A percentile compares a stretch with the other conserved stretches of the same genome.
phyloP scores from a whole-genome alignment of 2,113 vertebrate genomes.

The Glaucomys volans region DNA sequence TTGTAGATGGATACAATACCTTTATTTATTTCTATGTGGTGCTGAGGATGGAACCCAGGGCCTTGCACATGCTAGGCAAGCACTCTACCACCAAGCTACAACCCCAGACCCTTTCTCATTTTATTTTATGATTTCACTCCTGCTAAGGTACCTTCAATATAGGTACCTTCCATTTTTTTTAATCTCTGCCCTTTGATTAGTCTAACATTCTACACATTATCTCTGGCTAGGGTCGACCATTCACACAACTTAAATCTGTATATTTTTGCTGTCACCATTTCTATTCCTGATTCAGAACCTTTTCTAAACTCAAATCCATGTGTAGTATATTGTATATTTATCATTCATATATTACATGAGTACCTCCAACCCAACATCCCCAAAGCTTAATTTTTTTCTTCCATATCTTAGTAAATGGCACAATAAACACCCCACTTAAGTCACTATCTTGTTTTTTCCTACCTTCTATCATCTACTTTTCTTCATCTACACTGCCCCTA shows the following conservation, averaged over 20 bases:
- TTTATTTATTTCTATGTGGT: too few relatives aligned
- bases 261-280: neutral
- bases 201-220: neutral
- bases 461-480: neutral
- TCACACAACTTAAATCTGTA: neutral
- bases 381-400: neutral
- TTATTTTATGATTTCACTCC: neutral
- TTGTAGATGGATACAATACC: too few relatives aligned
- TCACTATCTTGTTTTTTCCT: slow-evolving; percentile 3
- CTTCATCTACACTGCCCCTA: neutral
- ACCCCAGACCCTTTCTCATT: neutral
- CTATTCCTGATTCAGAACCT: neutral
- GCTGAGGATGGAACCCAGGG: too few relatives aligned
- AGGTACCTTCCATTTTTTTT: neutral
- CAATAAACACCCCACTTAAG: neutral
- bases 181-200: neutral
- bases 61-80: neutral
- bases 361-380: neutral
- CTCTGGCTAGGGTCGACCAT: neutral
- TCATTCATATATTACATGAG: neutral
- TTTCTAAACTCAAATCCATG: neutral
- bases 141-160: neutral
- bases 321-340: slow-evolving; percentile 27
- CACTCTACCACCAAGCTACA: neutral
- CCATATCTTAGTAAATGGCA: neutral